phyloP scores from a whole-genome alignment of 2,888 invertebrate species.

The Zhuqinia jingwanae region DNA sequence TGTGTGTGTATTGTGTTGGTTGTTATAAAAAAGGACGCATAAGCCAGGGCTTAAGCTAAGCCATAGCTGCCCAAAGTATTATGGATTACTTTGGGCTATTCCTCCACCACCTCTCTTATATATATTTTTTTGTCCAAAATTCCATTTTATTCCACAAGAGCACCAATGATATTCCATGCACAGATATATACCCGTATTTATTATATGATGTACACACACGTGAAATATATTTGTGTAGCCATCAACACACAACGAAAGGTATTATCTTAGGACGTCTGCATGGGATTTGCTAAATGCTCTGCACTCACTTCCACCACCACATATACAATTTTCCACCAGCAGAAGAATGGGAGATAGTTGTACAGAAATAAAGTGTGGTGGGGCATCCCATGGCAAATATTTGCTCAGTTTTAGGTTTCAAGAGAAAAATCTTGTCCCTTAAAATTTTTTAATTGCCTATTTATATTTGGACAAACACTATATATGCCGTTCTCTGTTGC shows the following conservation, averaged over 20 bases:
- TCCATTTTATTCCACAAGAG: conserved; percentile 25
- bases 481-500: neutral
- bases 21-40: conserved; percentile 64
- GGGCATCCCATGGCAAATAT: conserved; percentile 49
- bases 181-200: neutral
- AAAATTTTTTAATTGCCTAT: conserved; percentile 48
- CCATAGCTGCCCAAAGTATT: conserved; percentile 70
- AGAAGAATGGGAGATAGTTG: neutral
- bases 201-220: neutral
- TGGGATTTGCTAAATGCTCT: conserved; percentile 65
- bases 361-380: neutral
- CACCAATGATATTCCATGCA: conserved; percentile 11
- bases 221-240: conserved; percentile 40
- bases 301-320: conserved; percentile 23
- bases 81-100: conserved; percentile 66
- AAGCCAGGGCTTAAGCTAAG: conserved; percentile 73
- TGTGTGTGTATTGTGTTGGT: conserved; percentile 32
- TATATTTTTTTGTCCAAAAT: conserved; percentile 9
- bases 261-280: conserved; percentile 63
- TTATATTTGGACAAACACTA: conserved; percentile 24
- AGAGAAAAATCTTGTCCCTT: conserved; percentile 16
- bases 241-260: conserved; percentile 58
- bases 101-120: neutral
- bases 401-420: conserved; percentile 26
- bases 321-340: conserved; percentile 24